Conservation (phyloP, 2,113 vertebrate genomes). For the Zapornia atra region DNA sequence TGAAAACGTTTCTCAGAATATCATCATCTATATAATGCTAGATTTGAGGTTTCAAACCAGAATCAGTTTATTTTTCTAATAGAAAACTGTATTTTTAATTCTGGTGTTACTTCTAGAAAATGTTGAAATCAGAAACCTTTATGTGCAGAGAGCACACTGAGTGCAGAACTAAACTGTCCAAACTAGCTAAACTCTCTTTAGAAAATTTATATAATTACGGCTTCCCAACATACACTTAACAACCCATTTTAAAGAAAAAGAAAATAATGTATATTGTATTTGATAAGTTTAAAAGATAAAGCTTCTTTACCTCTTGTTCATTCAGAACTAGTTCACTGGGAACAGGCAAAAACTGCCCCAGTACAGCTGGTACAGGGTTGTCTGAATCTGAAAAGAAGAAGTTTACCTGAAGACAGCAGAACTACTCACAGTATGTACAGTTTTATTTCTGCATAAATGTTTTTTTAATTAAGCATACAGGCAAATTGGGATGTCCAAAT, state of each 20-base stretch:
- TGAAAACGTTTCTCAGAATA: background rate
- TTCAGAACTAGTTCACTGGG: slow-evolving; percentile 55
- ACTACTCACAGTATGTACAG: background rate
- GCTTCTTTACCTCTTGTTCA: slow-evolving; percentile 61
- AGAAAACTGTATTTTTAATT: background rate
- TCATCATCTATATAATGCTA: background rate
- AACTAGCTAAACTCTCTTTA: background rate
- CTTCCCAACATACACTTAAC: background rate
- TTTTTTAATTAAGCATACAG: background rate
- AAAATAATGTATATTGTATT: background rate
- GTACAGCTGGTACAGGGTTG: slow-evolving; percentile 41
- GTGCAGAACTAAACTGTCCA: background rate
- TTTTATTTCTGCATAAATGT: background rate
- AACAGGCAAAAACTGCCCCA: slow-evolving; percentile 59
- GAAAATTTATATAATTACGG: background rate
- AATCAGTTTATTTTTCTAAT: background rate
- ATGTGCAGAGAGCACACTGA: background rate
- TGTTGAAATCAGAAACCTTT: background rate
- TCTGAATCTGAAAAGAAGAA: slow-evolving; percentile 52
- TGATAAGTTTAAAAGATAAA: background rate
- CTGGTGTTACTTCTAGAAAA: background rate
- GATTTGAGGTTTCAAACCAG: background rate
- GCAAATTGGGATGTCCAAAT: background rate
- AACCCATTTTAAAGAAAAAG: background rate
- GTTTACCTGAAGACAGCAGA: background rate